These are phyloP conservation scores for Drosophila sturtevanti DNA, from an alignment of 1,140 invertebrate species.

Conservation along the genomic window DNA sequence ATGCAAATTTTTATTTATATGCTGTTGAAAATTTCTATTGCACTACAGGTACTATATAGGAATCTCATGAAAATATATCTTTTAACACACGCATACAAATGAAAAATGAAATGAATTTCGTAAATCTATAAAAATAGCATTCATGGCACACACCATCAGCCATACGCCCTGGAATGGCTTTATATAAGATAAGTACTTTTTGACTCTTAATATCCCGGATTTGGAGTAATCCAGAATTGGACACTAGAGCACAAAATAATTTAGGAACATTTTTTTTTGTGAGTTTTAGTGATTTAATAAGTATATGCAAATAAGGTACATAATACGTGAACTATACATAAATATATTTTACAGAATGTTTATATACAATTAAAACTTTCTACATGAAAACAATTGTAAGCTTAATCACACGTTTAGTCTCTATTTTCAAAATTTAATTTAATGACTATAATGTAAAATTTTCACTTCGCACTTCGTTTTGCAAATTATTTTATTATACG, in stretches of 20 bases:
- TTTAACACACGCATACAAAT: too few species aligned
- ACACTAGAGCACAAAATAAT: not conserved
- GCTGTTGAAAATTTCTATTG: not conserved
- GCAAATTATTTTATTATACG: slow-evolving; percentile 39
- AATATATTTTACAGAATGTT: slow-evolving; percentile 28
- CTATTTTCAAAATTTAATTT: slow-evolving; percentile 41
- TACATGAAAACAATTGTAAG: slow-evolving; percentile 43
- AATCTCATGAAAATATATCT: too few species aligned
- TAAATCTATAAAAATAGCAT: too few species aligned
- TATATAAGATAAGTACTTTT: too few species aligned
- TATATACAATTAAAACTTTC: slow-evolving; percentile 44
- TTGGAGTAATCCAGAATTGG: not conserved
- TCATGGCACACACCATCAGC: too few species aligned
- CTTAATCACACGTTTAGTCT: slow-evolving; percentile 51
- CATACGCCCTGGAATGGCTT: too few species aligned
- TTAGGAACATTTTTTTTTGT: not conserved
- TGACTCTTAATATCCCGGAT: too few species aligned
- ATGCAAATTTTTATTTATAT: not conserved
- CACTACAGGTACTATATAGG: too few species aligned
- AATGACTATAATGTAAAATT: slow-evolving; percentile 48
- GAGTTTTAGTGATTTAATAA: slow-evolving; percentile 48
- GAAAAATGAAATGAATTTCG: too few species aligned
- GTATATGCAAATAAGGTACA: slow-evolving; percentile 52
- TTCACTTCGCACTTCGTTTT: slow-evolving; percentile 51
- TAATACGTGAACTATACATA: slow-evolving; percentile 48